A percentile compares a stretch with the other conserved stretches of the same genome.
Evolutionary conservation across 53 echinoderm and acorn worm genomes (phyloP).

Genomic region (Luidia sarsii): DNA sequence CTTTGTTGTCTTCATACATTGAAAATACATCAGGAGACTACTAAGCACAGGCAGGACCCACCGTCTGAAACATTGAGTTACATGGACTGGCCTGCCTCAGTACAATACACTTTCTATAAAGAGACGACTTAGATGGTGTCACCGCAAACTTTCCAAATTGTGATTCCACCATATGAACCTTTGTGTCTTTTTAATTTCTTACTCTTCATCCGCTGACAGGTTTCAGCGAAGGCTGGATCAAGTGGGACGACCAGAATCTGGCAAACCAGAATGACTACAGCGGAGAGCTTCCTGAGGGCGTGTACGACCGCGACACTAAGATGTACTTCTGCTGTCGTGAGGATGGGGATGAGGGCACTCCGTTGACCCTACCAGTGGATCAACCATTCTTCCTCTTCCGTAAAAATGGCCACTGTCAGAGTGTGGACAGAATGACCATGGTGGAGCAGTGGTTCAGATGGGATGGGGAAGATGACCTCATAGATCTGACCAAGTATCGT

Average conservation of each 20-base stretch:
- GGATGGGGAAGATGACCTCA: conserved; percentile 77
- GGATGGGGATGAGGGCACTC: conserved; percentile 58
- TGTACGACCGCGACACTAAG: conserved; percentile 75
- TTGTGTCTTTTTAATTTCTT: too few relatives aligned
- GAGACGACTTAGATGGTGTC: too few relatives aligned
- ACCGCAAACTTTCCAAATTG: too few relatives aligned
- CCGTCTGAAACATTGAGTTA: too few relatives aligned
- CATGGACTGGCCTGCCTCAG: too few relatives aligned
- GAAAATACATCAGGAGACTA: too few relatives aligned
- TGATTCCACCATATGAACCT: too few relatives aligned
- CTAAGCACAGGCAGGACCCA: too few relatives aligned
- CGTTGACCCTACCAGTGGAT: conserved; percentile 75
- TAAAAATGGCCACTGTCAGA: conserved; percentile 65
- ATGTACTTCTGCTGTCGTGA: conserved; percentile 90
- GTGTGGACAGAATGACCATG: conserved; percentile 68
- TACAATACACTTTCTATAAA: too few relatives aligned
- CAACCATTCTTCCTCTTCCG: conserved; percentile 76
- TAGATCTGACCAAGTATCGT: conserved; percentile 57
- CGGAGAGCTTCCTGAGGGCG: conserved; percentile 81
- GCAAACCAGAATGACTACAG: conserved; percentile 72
- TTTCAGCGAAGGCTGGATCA: conserved; percentile 76
- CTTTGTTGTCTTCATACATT: too few relatives aligned
- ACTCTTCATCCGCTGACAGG: conserved; percentile 51
- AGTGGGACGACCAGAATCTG: conserved; percentile 83
- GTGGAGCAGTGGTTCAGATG: conserved; percentile 81